Percentiles rank a stretch among this genome's conserved stretches.
phyloP scores from a whole-genome alignment of 1,140 invertebrate species.

The Pseudomyrmex gracilis region DNA sequence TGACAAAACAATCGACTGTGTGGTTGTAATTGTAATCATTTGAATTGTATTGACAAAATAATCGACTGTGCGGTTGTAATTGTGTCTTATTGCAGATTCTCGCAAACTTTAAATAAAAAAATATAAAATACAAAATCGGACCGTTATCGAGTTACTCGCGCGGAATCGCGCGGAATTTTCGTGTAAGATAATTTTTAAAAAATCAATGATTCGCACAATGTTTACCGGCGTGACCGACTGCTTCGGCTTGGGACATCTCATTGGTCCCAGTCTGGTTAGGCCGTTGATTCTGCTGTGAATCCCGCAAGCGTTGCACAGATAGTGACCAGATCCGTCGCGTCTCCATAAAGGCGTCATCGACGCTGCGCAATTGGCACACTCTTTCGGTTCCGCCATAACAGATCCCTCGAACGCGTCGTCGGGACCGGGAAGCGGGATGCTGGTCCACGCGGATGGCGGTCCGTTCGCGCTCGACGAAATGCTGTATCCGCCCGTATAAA shows the following conservation, averaged over 20 bases:
- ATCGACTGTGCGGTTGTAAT: too few relatives aligned
- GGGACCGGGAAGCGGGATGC: constrained; percentile 65
- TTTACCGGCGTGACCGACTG: constrained; percentile 82
- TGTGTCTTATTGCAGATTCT: too few relatives aligned
- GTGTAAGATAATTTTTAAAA: background rate
- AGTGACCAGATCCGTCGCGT: constrained; percentile 94
- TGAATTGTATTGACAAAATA: too few relatives aligned
- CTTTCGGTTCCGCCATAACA: constrained; percentile 88
- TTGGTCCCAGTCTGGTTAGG: constrained; percentile 91
- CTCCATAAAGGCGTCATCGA: constrained; percentile 95
- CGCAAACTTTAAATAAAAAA: too few relatives aligned
- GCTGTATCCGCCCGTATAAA: constrained; percentile 79
- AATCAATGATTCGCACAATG: constrained; percentile 51
- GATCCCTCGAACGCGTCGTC: constrained; percentile 79
- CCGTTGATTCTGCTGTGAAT: constrained; percentile 94
- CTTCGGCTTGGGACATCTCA: constrained; percentile 86
- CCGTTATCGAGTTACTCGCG: background rate
- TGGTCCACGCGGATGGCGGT: constrained; percentile 74
- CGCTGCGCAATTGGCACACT: constrained; percentile 95
- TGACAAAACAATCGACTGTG: too few relatives aligned
- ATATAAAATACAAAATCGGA: too few relatives aligned
- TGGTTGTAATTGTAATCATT: too few relatives aligned
- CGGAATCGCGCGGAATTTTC: too few relatives aligned
- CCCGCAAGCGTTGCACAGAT: constrained; percentile 95
- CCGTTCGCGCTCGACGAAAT: constrained; percentile 71